Base-by-base conservation (phyloP, 2,888 invertebrate species). In the Agonopterix alstromeriana region DNA sequence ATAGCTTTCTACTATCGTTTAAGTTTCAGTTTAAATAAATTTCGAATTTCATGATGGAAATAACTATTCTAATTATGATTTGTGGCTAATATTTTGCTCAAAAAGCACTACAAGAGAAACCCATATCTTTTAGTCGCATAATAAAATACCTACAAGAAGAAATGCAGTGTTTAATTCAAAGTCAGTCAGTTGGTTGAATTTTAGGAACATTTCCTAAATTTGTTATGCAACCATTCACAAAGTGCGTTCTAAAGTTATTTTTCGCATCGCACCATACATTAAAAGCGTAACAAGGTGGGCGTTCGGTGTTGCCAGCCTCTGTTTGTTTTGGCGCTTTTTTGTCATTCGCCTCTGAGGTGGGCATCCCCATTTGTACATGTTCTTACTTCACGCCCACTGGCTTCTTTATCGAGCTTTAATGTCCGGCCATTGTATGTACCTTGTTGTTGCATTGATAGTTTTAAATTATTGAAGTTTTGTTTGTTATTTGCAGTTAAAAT, bases 231-330 rank as follows among this genome's bases (percentile, higher is more conserved):
- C 38, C 10, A 38, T 38, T 10, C 38, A 38, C n/a, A 38, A 38
- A 42, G 8, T 42, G 41, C 43, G 40, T 47, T 63, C 60, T 67
- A 63, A 64, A 65, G 61, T 58, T 60, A 56, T 55, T 49, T 47
- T 27, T 27, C 49, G 51, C 55, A 44, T 49, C 49, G 53, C 52
- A 52, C 58, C 54, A 61, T 66, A 59, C 59, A 61, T 67, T 63
- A 65, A 59, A 17, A 51, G 54, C 56, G 59, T 66, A 72, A 73
- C 67, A 54, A 71, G 68, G 67, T 68, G 67, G 73, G 70, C 70
- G 71, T 58, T 45, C 27, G 7, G 27, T 5, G 27, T 27, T 27
- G 27, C 27, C 27, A 27, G 27, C 47, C 48, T 17, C 41, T 35
- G 55, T 59, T 58, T 59, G 54, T 55, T 57, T 54, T 52, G 52